Evolutionary conservation across 2,888 invertebrate species (phyloP).

Genomic region (Hedychridium roseum): DNA sequence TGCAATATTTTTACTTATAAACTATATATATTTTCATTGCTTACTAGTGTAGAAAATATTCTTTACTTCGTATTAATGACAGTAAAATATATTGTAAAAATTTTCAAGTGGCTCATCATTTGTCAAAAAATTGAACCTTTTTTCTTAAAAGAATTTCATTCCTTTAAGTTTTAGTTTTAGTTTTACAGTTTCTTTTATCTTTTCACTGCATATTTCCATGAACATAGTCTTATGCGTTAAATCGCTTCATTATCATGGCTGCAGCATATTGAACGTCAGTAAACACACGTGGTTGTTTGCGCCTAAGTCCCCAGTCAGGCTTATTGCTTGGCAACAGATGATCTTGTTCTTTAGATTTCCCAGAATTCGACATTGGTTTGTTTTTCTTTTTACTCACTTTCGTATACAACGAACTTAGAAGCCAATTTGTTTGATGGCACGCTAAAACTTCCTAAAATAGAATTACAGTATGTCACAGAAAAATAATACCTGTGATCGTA

Average conservation of each 20-base stretch:
- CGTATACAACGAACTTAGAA: conserved; percentile 15
- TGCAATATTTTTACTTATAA: no score
- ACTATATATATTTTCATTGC: no score
- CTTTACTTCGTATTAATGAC: no score
- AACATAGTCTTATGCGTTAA: conserved; percentile 12
- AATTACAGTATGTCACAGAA: background rate
- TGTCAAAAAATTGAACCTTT: no score
- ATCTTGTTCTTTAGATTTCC: conserved; percentile 7
- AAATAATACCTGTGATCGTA: no score
- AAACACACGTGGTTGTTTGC: conserved; percentile 38
- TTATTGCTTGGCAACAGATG: conserved; percentile 39
- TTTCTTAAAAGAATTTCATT: no score
- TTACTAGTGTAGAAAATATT: no score
- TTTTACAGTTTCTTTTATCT: no score
- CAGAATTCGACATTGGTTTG: background rate
- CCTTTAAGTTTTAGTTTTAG: no score
- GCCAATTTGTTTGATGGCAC: conserved; percentile 23
- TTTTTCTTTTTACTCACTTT: conserved; percentile 5
- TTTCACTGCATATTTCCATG: conserved; percentile 2
- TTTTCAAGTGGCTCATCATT: no score
- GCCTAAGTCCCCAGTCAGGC: conserved; percentile 44
- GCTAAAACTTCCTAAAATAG: conserved; percentile 17
- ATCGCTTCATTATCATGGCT: conserved; percentile 26
- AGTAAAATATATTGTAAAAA: no score
- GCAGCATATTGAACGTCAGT: conserved; percentile 34